A percentile compares a stretch with the other conserved stretches of the same genome.
Conservation (phyloP, 2,797 vertebrate genomes). For the Myoxocephalus aenaeus region DNA sequence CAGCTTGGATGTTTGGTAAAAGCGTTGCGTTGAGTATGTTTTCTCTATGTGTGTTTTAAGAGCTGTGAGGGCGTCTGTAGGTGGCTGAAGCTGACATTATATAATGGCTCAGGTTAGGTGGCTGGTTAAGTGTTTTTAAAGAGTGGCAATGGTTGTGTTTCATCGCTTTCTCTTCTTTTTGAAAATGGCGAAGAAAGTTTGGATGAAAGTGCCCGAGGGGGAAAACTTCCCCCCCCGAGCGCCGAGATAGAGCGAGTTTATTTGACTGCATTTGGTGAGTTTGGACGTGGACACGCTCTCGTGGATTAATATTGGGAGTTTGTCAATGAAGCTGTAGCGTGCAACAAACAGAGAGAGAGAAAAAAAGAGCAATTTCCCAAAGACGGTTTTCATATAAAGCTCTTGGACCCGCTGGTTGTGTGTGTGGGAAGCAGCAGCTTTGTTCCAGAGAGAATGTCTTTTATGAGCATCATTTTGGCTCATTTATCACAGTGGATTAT, state of each 20-base stretch:
- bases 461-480: slow-evolving; percentile 37
- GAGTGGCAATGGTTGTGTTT: slow-evolving; percentile 44
- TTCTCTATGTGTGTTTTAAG: slow-evolving; percentile 38
- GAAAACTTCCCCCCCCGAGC: slow-evolving; percentile 27
- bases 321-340: not conserved
- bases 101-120: slow-evolving; percentile 52
- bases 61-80: slow-evolving; percentile 66
- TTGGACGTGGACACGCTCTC: slow-evolving; percentile 17
- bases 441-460: slow-evolving; percentile 49
- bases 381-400: slow-evolving; percentile 34
- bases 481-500: slow-evolving; percentile 53
- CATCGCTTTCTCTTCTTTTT: not conserved
- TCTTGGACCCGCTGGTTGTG: slow-evolving; percentile 36
- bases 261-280: slow-evolving; percentile 28
- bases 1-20: slow-evolving; percentile 52
- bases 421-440: slow-evolving; percentile 65
- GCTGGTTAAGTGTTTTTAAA: slow-evolving; percentile 52
- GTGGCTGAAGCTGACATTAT: slow-evolving; percentile 66
- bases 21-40: slow-evolving; percentile 51
- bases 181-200: slow-evolving; percentile 21
- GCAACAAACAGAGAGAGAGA: slow-evolving; percentile 5
- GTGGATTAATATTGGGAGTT: slow-evolving; percentile 44
- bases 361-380: slow-evolving; percentile 47
- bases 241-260: slow-evolving; percentile 1
- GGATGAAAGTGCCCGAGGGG: not conserved